Evolutionary conservation across 2,797 vertebrate species (phyloP), one percentile per base, ranked within the genome.

Genomic region (Acrocephalus scirpaceus): DNA sequence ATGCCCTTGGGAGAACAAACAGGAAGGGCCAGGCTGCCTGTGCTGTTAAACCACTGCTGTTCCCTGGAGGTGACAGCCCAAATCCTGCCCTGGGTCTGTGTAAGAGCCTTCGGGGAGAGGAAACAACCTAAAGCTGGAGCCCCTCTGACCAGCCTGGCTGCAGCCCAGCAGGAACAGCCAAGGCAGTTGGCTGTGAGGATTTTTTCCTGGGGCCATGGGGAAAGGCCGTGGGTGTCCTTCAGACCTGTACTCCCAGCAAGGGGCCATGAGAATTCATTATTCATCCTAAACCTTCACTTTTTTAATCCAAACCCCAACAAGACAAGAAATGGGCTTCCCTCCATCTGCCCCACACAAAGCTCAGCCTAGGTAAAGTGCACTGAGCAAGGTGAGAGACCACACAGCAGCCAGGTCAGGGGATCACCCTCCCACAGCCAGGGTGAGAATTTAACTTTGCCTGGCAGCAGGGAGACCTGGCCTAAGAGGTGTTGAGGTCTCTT

Each of bases 311-410:
- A 91, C 11, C n/a, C 29, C 70, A 78, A 13, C 6, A 38, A 54
- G 38, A 58, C 29, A 44, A 67, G 48, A 60, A 38, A 50, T 3
- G 16, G 15, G 16, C 32, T 60, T 29, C 67, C 23, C 16, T 61
- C 10, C 10, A 3, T 18, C 53, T 56, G 32, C 38, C n/a, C 66
- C 48, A 50, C 13, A 38, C 15, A n/a, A 10, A 2, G 19, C 20
- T 36, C 11, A 5, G 30, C 25, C 21, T 1, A 0, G 14, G n/a
- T 1, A 6, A 40, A 18, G 38, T 4, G 16, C 51, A 23, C 38
- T 3, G 58, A 75, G 47, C 38, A 29, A 60, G 38, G 30, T 4
- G 14, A 50, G 77, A 53, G 26, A 60, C 17, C 74, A 34, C 7
- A 22, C 48, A 16, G 32, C 21, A 81, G 40, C 25, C 62, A 60